Evolutionary conservation across 2,888 invertebrate species (phyloP).

Genomic region (Melanostoma mellinum): DNA sequence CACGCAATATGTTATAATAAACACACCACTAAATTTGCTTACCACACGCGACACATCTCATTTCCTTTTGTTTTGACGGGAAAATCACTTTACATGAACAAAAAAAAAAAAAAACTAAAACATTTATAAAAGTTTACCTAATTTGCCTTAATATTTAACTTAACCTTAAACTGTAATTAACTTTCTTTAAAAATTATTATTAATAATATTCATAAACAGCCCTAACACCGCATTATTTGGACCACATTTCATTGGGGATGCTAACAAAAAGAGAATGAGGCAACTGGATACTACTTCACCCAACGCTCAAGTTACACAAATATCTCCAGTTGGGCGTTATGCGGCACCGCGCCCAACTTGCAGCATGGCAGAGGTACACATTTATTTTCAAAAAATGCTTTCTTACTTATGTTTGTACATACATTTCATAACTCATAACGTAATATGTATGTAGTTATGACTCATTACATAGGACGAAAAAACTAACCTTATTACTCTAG

Average conservation of each 20-base stretch:
- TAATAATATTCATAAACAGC: constrained; percentile 74
- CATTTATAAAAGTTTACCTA: too few species aligned
- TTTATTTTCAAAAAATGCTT: not conserved
- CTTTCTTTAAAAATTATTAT: constrained; percentile 34
- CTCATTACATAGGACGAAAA: too few species aligned
- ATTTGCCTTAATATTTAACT: too few species aligned
- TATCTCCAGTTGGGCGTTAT: constrained; percentile 84
- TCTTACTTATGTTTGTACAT: too few species aligned
- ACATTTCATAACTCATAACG: too few species aligned
- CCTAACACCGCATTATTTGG: constrained; percentile 82
- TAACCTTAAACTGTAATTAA: too few species aligned
- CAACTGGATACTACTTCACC: constrained; percentile 76
- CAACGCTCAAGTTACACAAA: constrained; percentile 80
- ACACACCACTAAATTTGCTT: constrained; percentile 25
- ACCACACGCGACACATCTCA: constrained; percentile 43
- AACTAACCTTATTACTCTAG: too few species aligned
- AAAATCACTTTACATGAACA: not conserved
- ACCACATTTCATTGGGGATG: constrained; percentile 80
- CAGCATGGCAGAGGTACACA: constrained; percentile 86
- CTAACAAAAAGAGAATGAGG: constrained; percentile 76
- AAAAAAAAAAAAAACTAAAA: too few species aligned
- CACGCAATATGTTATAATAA: constrained; percentile 34
- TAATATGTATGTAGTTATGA: too few species aligned
- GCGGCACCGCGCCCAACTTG: constrained; percentile 86
- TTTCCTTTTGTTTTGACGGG: constrained; percentile 29